Evolutionary conservation across 2,888 invertebrate genomes (phyloP).

Genomic region (Heliconius erato): DNA sequence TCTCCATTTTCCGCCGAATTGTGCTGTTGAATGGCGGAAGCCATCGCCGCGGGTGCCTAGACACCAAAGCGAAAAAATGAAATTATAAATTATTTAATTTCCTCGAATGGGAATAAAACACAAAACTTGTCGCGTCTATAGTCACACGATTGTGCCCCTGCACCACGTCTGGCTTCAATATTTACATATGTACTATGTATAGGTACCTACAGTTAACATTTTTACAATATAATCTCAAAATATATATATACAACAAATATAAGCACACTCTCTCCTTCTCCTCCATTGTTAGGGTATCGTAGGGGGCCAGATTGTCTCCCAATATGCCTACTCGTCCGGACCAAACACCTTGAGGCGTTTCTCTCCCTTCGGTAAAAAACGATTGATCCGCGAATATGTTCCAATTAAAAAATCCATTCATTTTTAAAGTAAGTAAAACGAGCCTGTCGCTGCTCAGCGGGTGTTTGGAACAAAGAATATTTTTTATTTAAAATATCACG

Average conservation of each 20-base stretch:
- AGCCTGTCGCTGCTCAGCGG: conserved; percentile 61
- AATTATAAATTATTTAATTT: background rate
- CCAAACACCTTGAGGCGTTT: conserved; percentile 78
- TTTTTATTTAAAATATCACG: conserved; percentile 34
- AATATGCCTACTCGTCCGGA: conserved; percentile 73
- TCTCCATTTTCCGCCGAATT: background rate
- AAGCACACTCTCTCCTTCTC: conserved; percentile 2
- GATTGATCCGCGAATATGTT: conserved; percentile 79
- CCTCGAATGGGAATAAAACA: background rate
- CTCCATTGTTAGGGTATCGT: conserved; percentile 54
- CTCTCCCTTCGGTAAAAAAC: conserved; percentile 68
- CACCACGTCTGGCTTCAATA: background rate
- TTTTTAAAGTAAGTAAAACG: conserved; percentile 58
- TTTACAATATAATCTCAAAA: background rate
- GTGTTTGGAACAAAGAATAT: conserved; percentile 50
- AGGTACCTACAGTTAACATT: background rate
- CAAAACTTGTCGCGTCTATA: background rate
- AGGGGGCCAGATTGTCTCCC: conserved; percentile 77
- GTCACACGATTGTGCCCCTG: background rate
- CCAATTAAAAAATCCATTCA: conserved; percentile 74
- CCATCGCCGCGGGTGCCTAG: background rate
- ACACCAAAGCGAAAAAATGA: background rate
- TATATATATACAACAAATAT: conserved; percentile 1
- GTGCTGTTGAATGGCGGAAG: background rate
- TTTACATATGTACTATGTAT: background rate